Evolutionary conservation across 37 sponge, comb jelly and placozoan genomes (phyloP), one percentile per base, ranked within the genome.

Genomic region (Dysidea cf. avara): DNA sequence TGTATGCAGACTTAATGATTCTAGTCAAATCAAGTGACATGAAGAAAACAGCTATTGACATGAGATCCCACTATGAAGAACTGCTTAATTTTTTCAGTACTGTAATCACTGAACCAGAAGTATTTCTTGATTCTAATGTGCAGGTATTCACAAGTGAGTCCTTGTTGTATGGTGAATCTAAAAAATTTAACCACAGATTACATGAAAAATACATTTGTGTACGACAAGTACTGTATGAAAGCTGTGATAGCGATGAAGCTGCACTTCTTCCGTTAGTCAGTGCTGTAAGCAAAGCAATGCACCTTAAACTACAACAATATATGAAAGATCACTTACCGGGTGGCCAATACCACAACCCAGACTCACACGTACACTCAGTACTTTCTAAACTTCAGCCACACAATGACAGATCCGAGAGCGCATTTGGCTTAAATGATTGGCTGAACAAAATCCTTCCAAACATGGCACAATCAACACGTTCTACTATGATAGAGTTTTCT

Each of bases 171-270:
- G 49, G 43, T 55, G 58, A 66, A 37, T 39, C 61, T 56, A 47
- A 30, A 6, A 77, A 77, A 40, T 39, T 77, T 1, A 77, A 77
- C 61, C 77, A 77, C 67, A 25, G 71, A 17, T 62, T 31, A 11
- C 58, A n/a, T n/a, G n/a, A n/a, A n/a, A n/a, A n/a, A n/a, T n/a
- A n/a, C n/a, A n/a, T n/a, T n/a, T n/a, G n/a, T n/a, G n/a, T n/a
- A n/a, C n/a, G n/a, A n/a, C n/a, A n/a, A n/a, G n/a, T n/a, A n/a
- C n/a, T n/a, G n/a, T n/a, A n/a, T n/a, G n/a, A n/a, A n/a, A n/a
- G n/a, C n/a, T n/a, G n/a, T n/a, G n/a, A n/a, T n/a, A n/a, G n/a
- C n/a, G n/a, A n/a, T n/a, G n/a, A n/a, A n/a, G n/a, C n/a, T n/a
- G n/a, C n/a, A n/a, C n/a, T n/a, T n/a, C n/a, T n/a, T n/a, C n/a